Evolutionary conservation across 2,888 invertebrate species (phyloP), one percentile per base, ranked within the genome.

Genomic region (Epicampocera succincta): DNA sequence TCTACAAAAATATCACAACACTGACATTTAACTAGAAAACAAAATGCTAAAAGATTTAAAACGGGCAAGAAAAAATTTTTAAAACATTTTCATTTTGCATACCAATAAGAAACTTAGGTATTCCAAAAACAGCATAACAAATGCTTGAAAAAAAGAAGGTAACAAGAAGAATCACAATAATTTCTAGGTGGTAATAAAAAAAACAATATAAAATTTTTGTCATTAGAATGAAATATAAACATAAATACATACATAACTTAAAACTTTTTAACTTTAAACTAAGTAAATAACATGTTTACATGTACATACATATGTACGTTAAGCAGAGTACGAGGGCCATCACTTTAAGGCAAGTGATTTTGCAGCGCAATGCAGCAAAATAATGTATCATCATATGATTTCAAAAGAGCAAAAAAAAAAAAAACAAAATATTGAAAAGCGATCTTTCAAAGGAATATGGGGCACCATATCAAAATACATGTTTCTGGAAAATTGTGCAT

Each of bases 111-210:
- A 83, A 78, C 66, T 82, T 82, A 75, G 78, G 61, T 78, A 82
- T 82, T 82, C 82, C 82, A 84, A 86, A 88, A 88, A 89, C 87
- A 88, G 89, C 88, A 89, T 89, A 88, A 89, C 89, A 89, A 89
- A 89, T 87, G 69, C 82, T 82, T 82, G 60, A 82, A 82, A 60
- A 68, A 84, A 84, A 84, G 77, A 71, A 71, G 84, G 84, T 84
- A 84, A 54, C 54, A 73, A 76, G 83, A 80, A 77, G 80, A 68
- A 79, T 80, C 87, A 87, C 87, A 87, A 87, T 87, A 87, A 87
- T 86, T 86, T 87, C 84, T 73, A 68, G 61, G 29, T 61, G n/a
- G 21, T 25, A 69, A 68, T 42, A 48, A 61, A 69, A 17, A 40
- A 46, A 21, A 40, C 4, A 25, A 25, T 15, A 52, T 42, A 25